Conservation (phyloP, 2,888 invertebrate genomes). For the Dyspetes luteomarginatus region DNA sequence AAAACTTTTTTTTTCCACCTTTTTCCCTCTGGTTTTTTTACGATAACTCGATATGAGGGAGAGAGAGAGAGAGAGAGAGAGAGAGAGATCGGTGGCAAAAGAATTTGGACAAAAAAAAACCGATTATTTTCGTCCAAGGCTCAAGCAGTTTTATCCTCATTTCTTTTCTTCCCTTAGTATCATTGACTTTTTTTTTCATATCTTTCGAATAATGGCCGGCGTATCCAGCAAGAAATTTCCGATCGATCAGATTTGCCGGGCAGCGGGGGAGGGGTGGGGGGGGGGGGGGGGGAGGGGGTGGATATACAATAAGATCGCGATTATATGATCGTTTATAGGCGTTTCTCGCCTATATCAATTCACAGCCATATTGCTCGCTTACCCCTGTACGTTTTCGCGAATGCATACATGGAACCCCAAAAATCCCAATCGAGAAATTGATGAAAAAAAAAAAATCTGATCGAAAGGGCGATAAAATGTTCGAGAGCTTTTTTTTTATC, state of each 20-base stretch:
- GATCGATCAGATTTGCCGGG: constrained; percentile 15
- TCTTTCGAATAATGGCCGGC: constrained; percentile 14
- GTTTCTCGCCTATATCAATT: too few species aligned
- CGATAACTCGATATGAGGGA: background rate
- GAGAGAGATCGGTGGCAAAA: background rate
- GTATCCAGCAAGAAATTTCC: constrained; percentile 26
- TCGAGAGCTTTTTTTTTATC: too few species aligned
- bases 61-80: background rate
- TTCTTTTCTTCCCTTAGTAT: background rate
- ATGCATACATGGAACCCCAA: too few species aligned
- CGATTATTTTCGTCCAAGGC: background rate
- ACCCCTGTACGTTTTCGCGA: too few species aligned
- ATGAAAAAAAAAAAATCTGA: too few species aligned
- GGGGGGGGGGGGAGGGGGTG: too few species aligned
- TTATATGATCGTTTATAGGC: too few species aligned
- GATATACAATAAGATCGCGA: too few species aligned
- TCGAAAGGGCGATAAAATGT: too few species aligned
- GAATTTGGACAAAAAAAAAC: constrained; percentile 11
- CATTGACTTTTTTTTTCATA: background rate
- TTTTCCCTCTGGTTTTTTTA: background rate
- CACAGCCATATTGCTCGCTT: too few species aligned
- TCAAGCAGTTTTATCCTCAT: background rate
- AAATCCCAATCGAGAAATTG: too few species aligned
- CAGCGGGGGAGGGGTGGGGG: too few species aligned
- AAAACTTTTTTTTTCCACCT: background rate